These are phyloP conservation scores for Tyria jacobaeae DNA, from an alignment of 2,888 invertebrate species.

Conservation along the genomic window DNA sequence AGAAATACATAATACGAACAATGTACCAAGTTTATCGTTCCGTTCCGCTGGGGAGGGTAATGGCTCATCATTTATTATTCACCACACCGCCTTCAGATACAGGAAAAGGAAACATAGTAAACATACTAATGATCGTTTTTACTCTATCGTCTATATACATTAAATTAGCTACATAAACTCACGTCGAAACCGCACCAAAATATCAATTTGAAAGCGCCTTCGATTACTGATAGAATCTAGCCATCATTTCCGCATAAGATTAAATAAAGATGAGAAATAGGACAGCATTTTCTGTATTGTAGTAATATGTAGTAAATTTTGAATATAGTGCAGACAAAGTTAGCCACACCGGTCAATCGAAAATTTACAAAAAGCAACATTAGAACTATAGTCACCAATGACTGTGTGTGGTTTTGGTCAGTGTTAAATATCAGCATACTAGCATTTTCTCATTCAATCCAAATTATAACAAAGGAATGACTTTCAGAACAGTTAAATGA, in stretches of 20 bases:
- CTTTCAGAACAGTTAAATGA: background rate
- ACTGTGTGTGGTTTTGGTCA: background rate
- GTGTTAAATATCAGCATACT: background rate
- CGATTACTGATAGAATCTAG: slow-evolving; percentile 6
- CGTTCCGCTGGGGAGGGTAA: slow-evolving; percentile 66
- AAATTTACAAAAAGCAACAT: background rate
- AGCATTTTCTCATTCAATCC: background rate
- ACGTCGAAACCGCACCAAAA: slow-evolving; percentile 40
- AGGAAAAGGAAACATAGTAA: slow-evolving; percentile 69
- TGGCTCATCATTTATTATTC: slow-evolving; percentile 65
- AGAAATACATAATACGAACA: slow-evolving; percentile 35
- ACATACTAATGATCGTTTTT: slow-evolving; percentile 62
- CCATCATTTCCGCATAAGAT: slow-evolving; percentile 31
- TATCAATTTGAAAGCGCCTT: slow-evolving; percentile 33
- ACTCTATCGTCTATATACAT: slow-evolving; percentile 37
- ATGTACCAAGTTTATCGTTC: slow-evolving; percentile 55
- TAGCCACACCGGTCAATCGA: background rate
- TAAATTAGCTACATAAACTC: slow-evolving; percentile 22
- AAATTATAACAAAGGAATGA: background rate
- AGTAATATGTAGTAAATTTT: background rate
- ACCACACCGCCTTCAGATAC: slow-evolving; percentile 54
- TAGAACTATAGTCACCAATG: background rate
- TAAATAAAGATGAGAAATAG: no score
- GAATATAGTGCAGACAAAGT: background rate
- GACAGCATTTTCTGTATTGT: no score